Evolutionary conservation across 2,888 invertebrate species (phyloP), one percentile per base, ranked within the genome.

Genomic region (Dromius quadrimaculatus): DNA sequence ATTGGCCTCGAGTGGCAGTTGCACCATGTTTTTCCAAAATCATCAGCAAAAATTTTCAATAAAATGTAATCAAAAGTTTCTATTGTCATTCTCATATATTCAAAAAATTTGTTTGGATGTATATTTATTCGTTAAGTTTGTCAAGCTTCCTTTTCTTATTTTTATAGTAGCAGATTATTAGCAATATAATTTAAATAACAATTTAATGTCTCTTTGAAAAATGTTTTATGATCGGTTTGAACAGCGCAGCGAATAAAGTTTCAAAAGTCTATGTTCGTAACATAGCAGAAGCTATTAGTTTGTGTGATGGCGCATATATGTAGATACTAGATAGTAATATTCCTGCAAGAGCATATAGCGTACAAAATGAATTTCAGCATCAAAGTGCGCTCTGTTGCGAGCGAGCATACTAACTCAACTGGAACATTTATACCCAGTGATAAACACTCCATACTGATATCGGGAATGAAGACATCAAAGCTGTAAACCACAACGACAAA

Each of bases 321-420:
- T 54, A n/a, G n/a, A n/a, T n/a, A n/a, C n/a, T n/a, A n/a, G n/a
- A n/a, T n/a, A 11, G 50, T 28, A 54, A 54, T 54, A 28, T 54
- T 28, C 50, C 22, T 28, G 50, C 28, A 28, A 54, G 4, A 28
- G 4, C 28, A 28, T 28, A 28, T 28, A 6, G 50, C 50, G 23
- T 28, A 54, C 28, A 54, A 54, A 54, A 54, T 54, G 28, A 54
- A 28, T 54, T 54, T 54, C 13, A 54, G 28, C 50, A 54, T 54
- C 50, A 54, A 54, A 54, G 50, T 54, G 50, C 28, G 50, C 50
- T 28, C 6, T 54, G 50, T 28, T 54, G 50, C 22, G 28, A 54
- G 28, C 50, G 28, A 54, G 28, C 50, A 54, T 54, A 54, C 28
- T 54, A 28, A 54, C 50, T 28, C 50, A 28, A 54, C 50, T 28